These are phyloP conservation scores for Bombyx mori DNA, from an alignment of 1,140 invertebrate species.

Conservation along the genomic window DNA sequence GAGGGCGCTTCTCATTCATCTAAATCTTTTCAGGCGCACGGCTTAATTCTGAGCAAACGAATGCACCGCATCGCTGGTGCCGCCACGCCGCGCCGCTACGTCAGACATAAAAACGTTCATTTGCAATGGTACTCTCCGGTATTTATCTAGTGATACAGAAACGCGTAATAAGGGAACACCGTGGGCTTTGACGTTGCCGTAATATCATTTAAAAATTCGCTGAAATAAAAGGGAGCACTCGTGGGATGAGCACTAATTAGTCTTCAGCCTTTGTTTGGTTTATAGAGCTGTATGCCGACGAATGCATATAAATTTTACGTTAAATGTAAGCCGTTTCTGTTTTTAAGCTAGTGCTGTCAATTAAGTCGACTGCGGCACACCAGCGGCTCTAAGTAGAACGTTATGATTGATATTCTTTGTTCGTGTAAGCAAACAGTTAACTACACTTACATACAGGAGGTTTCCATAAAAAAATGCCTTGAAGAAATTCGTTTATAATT, in stretches of 20 bases:
- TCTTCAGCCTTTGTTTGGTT: constrained; percentile 7
- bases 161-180: constrained; percentile 51
- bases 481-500: too few relatives aligned
- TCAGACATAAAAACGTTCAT: constrained; percentile 56
- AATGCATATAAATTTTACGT: too few relatives aligned
- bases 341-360: too few relatives aligned
- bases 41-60: constrained; percentile 56
- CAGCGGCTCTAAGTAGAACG: too few relatives aligned
- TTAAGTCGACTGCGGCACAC: too few relatives aligned
- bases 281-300: background rate
- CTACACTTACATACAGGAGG: too few relatives aligned
- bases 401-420: too few relatives aligned
- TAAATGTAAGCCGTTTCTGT: too few relatives aligned
- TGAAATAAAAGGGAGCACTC: constrained; percentile 28
- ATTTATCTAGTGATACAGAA: constrained; percentile 56
- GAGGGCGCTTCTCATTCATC: constrained; percentile 55
- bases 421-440: too few relatives aligned
- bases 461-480: too few relatives aligned
- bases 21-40: constrained; percentile 59
- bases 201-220: constrained; percentile 46
- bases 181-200: constrained; percentile 29
- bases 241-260: constrained; percentile 36
- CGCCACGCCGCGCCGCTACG: constrained; percentile 16
- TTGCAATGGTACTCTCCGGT: constrained; percentile 49
- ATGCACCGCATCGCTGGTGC: constrained; percentile 21